A percentile compares a stretch with the other conserved stretches of the same genome.
Conservation (phyloP, 2,113 vertebrate genomes). For the Kryptolebias marmoratus region DNA sequence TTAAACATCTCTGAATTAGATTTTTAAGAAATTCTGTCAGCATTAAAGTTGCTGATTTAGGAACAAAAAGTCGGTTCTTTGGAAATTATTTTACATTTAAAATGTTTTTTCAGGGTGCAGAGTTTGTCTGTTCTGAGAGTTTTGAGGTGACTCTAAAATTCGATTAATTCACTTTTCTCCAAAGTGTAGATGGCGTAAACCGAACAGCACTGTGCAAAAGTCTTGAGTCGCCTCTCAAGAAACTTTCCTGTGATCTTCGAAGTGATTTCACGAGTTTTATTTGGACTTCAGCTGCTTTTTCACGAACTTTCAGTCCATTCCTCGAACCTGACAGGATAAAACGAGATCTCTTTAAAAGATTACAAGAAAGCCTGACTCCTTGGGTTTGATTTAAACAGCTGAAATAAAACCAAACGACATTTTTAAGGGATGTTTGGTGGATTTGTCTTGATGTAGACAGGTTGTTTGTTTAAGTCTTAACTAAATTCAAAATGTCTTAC, state of each 20-base stretch:
- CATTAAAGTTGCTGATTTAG: too few species aligned
- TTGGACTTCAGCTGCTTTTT: neutral
- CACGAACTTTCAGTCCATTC: neutral
- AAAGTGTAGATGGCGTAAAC: neutral
- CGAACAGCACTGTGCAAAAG: neutral
- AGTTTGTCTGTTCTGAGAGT: too few species aligned
- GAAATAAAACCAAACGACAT: too few species aligned
- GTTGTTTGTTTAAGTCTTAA: constrained; percentile 72
- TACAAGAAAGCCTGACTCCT: neutral
- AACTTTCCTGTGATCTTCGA: too few species aligned
- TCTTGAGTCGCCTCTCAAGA: neutral
- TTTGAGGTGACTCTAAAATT: too few species aligned
- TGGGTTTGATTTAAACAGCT: too few species aligned
- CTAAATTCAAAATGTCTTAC: constrained; percentile 71
- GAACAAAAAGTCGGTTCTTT: too few species aligned
- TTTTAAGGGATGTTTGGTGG: too few species aligned
- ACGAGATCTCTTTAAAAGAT: neutral
- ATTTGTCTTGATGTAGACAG: constrained; percentile 17
- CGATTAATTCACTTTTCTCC: too few species aligned
- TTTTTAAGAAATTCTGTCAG: too few species aligned
- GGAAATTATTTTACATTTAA: neutral
- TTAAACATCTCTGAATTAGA: too few species aligned
- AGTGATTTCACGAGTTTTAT: neutral
- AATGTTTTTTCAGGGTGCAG: too few species aligned
- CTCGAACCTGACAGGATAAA: neutral